These are phyloP conservation scores for Chlorops oryzae DNA, from an alignment of 1,140 invertebrate species.

Conservation along the genomic window DNA sequence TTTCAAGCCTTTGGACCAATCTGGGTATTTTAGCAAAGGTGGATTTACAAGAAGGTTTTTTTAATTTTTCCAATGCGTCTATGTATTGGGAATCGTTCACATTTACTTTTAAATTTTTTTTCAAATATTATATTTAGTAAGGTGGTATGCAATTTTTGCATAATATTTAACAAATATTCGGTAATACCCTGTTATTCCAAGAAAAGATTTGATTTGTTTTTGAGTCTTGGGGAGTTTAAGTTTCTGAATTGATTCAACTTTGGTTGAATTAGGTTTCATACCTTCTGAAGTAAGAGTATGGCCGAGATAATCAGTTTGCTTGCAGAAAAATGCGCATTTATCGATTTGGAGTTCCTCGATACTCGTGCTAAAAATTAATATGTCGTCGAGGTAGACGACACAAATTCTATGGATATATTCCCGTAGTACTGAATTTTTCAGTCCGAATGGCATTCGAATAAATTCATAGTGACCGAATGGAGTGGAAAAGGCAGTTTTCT, in stretches of 20 bases:
- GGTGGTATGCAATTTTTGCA: constrained; percentile 7
- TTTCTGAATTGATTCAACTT: constrained; percentile 23
- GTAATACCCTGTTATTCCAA: constrained; percentile 16
- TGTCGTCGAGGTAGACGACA: constrained; percentile 48
- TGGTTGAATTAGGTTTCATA: constrained; percentile 19
- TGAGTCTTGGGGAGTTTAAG: constrained; percentile 22
- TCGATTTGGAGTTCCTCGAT: constrained; percentile 36
- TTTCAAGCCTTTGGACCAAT: constrained; percentile 19
- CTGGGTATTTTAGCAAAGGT: constrained; percentile 18
- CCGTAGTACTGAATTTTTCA: constrained; percentile 42
- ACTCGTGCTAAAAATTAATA: constrained; percentile 38
- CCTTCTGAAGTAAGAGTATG: constrained; percentile 28
- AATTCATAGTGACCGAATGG: constrained; percentile 1
- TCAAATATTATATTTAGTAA: constrained; percentile 11
- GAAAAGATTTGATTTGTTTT: constrained; percentile 37
- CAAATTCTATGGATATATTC: constrained; percentile 42
- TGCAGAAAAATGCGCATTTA: constrained; percentile 36
- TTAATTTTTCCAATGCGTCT: too few relatives aligned
- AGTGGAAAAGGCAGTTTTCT: constrained; percentile 49
- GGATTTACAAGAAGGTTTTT: constrained; percentile 7
- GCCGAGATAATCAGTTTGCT: constrained; percentile 33
- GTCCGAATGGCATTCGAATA: background rate
- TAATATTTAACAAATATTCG: constrained; percentile 17
- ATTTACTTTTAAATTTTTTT: constrained; percentile 5
- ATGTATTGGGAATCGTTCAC: constrained; percentile 26